These are phyloP conservation scores for Dryocosmus kuriphilus DNA, from an alignment of 2,888 invertebrate species.

Conservation along the genomic window DNA sequence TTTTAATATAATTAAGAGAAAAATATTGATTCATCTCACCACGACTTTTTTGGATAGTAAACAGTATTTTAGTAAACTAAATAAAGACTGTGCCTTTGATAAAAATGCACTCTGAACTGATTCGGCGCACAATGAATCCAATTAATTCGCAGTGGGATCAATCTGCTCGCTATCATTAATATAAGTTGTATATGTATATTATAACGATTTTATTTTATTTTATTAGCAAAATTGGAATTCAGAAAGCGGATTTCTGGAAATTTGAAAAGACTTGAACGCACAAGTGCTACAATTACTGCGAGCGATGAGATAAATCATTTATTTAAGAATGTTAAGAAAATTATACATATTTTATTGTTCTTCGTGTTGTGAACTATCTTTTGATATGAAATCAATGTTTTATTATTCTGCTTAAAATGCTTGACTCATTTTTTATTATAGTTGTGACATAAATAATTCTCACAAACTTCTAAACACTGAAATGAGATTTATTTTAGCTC, in stretches of 20 bases:
- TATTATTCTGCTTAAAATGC: conserved; percentile 15
- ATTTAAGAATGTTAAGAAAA: conserved; percentile 63
- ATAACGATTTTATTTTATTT: conserved; percentile 20
- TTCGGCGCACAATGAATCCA: conserved; percentile 16
- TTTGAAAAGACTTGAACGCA: conserved; percentile 60
- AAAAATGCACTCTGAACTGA: conserved; percentile 12
- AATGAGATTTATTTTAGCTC: background rate
- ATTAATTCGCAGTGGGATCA: conserved; percentile 1
- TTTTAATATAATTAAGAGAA: background rate
- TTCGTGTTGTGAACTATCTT: conserved; percentile 46
- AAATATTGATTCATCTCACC: conserved; percentile 13
- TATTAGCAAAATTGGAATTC: background rate
- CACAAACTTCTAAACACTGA: background rate
- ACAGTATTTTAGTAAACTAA: conserved; percentile 13
- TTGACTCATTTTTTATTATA: background rate
- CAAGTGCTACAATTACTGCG: conserved; percentile 56
- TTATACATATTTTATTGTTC: conserved; percentile 63
- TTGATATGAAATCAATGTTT: conserved; percentile 25
- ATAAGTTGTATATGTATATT: conserved; percentile 15
- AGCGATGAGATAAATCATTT: conserved; percentile 54
- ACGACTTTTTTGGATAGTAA: background rate
- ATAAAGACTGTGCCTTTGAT: background rate
- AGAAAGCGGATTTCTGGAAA: background rate
- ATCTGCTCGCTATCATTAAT: conserved; percentile 1
- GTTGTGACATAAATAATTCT: background rate